Evolutionary conservation across 2,797 vertebrate genomes (phyloP), one percentile per base, ranked within the genome.

Genomic region (Takifugu ocellatus): DNA sequence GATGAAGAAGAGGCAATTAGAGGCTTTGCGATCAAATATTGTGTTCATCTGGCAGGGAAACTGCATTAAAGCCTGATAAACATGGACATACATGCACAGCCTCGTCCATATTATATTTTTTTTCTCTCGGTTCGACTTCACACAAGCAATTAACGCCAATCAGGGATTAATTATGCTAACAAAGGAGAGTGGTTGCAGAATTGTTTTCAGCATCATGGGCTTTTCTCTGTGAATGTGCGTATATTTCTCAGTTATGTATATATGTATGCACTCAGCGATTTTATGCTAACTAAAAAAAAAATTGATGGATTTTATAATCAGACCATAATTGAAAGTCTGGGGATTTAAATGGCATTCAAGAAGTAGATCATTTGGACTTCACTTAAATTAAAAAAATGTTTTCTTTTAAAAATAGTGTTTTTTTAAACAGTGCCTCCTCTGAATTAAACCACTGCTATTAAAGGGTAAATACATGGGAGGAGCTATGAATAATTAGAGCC

Each of bases 131-230:
- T 79, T 72, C 70, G 79, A 81, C 80, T 78, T 87, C 79, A 68
- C 69, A 66, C 70, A 81, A 70, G 84, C 84, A 91, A 90, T 92
- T 89, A 90, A 68, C 81, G 74, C 83, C 88, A 91, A 90, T 92
- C 87, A 90, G 77, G 75, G 83, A 87, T 87, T 88, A 88, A 89
- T 86, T 89, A 84, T 90, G 82, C 88, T 81, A 84, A 88, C 87
- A 87, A 82, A 87, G 78, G 81, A 63, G 62, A 64, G 56, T 47
- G 63, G 55, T 70, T 84, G 61, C 74, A 72, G 68, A 82, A 88
- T 77, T 79, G 62, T 72, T 84, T 63, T 72, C 83, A 84, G 70
- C 74, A 56, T 72, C 82, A 85, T 70, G 72, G 56, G 79, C 51
- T 51, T 82, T 61, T 66, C 79, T 74, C 63, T 77, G 10, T 48